Evolutionary conservation across 2,113 vertebrate species (phyloP).

Genomic region (Lipotes vexillifer): DNA sequence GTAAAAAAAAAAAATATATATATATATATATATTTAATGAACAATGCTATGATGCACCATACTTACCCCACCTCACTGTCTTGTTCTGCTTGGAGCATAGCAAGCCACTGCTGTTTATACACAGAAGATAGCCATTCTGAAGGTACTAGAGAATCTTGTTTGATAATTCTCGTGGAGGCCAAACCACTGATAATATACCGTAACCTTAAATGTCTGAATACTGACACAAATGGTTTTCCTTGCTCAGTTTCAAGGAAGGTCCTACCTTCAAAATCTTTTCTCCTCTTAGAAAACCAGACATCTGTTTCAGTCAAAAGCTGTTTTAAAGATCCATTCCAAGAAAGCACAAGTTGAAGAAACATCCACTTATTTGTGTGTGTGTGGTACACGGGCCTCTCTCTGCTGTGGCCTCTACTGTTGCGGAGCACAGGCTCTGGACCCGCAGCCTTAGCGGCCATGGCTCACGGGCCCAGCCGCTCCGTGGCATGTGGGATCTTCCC

Average conservation of each 20-base stretch:
- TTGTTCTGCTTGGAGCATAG: no score
- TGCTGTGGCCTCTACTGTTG: no score
- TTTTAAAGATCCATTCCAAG: slow-evolving; percentile 94
- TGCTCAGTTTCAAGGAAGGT: slow-evolving; percentile 91
- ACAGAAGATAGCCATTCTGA: slow-evolving; percentile 60
- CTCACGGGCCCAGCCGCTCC: no score
- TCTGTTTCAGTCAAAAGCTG: slow-evolving; percentile 93
- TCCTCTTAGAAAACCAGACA: slow-evolving; percentile 92
- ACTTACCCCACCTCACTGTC: no score
- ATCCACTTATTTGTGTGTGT: slow-evolving; percentile 93
- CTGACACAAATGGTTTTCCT: slow-evolving; percentile 82
- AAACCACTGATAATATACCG: slow-evolving; percentile 98
- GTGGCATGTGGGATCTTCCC: no score
- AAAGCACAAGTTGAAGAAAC: slow-evolving; percentile 95
- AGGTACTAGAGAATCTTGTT: slow-evolving; percentile 91
- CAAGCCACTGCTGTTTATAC: no score
- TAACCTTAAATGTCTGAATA: slow-evolving; percentile 90
- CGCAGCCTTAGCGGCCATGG: no score
- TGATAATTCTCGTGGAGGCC: slow-evolving; percentile 92
- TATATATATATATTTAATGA: no score
- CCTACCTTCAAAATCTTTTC: slow-evolving; percentile 85
- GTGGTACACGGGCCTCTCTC: no score
- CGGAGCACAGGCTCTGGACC: no score
- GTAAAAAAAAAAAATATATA: no score
- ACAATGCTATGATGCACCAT: no score